Evolutionary conservation across 2,113 vertebrate species (phyloP).

Genomic region (Grantiella picta): DNA sequence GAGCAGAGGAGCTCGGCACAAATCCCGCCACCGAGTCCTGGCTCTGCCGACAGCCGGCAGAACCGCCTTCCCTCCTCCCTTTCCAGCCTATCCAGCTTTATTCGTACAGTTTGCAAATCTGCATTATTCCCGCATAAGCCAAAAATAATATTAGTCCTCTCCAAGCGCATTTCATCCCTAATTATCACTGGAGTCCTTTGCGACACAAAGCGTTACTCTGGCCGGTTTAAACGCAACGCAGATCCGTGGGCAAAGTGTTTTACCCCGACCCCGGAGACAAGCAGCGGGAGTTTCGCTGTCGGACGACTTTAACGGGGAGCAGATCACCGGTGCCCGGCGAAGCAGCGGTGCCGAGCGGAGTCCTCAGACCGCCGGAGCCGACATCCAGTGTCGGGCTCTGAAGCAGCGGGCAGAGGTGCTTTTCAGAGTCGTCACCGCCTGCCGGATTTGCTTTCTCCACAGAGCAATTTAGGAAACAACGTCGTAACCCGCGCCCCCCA

Average conservation of each 20-base stretch:
- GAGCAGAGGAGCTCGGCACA: neutral
- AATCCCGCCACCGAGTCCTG: neutral
- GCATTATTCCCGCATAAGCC: slow-evolving; percentile 23
- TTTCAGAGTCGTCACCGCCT: neutral
- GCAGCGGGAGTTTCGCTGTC: neutral
- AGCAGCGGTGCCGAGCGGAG: neutral
- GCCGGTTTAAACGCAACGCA: neutral
- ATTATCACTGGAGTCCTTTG: slow-evolving; percentile 49
- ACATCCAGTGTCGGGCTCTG: neutral
- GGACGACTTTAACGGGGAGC: neutral
- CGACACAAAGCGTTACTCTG: neutral
- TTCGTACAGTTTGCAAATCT: neutral
- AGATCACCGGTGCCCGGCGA: neutral
- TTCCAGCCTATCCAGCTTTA: neutral
- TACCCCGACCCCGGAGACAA: neutral
- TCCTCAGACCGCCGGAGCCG: neutral
- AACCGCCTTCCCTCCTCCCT: neutral
- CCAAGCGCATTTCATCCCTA: slow-evolving; percentile 40
- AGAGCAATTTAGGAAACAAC: neutral
- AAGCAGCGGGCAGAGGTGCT: neutral
- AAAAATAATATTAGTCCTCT: slow-evolving; percentile 56
- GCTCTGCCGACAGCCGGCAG: neutral
- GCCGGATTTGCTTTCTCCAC: neutral
- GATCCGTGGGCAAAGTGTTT: neutral
- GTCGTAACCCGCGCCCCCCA: neutral